Conservation (phyloP, 1,140 invertebrate species). For the Plectrocnemia conspersa region DNA sequence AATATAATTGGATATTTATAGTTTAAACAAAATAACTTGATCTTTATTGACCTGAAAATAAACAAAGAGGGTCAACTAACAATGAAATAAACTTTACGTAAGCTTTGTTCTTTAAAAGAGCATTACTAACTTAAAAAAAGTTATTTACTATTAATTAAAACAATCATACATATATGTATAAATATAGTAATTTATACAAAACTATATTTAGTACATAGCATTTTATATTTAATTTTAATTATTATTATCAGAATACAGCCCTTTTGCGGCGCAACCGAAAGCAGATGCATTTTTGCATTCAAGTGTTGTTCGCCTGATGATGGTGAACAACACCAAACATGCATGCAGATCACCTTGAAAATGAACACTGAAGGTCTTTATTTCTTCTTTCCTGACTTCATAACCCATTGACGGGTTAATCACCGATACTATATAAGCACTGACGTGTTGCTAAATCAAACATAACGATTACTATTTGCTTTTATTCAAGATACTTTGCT, state of each 20-base stretch:
- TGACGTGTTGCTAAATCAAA: too few species aligned
- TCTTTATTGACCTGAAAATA: too few species aligned
- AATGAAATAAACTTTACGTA: too few species aligned
- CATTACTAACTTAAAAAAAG: too few species aligned
- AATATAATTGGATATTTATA: too few species aligned
- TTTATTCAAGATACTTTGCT: too few species aligned
- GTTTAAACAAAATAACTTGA: too few species aligned
- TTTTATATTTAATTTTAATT: not conserved
- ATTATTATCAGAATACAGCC: not conserved
- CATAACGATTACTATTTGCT: too few species aligned
- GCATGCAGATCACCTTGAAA: slow-evolving; percentile 11
- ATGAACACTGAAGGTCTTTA: slow-evolving; percentile 1
- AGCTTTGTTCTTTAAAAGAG: too few species aligned
- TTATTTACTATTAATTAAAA: too few species aligned
- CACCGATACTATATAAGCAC: too few species aligned
- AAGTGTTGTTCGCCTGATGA: not conserved
- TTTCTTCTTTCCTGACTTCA: slow-evolving; percentile 5
- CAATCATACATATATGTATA: slow-evolving; percentile 2
- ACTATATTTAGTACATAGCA: not conserved
- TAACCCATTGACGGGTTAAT: slow-evolving; percentile 4
- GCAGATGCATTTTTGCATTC: slow-evolving; percentile 17
- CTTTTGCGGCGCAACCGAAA: not conserved
- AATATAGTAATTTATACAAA: not conserved
- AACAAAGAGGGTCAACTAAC: too few species aligned
- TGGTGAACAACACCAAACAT: slow-evolving; percentile 3